Percentiles rank a stretch among this genome's conserved stretches.
These are phyloP conservation scores for Podotricha telesiphe DNA, from an alignment of 2,888 invertebrate genomes.

Conservation along the genomic window DNA sequence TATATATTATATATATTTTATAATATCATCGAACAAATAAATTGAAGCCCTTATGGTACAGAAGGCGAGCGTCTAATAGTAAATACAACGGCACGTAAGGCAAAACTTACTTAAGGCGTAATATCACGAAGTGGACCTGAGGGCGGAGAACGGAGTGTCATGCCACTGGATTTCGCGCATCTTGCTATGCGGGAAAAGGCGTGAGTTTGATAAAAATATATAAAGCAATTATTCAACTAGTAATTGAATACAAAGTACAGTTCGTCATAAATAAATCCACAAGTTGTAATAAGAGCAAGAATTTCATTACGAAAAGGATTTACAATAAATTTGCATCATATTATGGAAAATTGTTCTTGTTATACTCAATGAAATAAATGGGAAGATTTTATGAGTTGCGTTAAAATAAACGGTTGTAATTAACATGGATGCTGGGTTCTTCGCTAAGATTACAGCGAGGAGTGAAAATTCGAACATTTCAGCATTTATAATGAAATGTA, in stretches of 20 bases:
- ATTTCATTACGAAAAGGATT: neutral
- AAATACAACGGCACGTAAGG: too few species aligned
- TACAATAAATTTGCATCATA: slow-evolving; percentile 8
- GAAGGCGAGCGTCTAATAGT: too few species aligned
- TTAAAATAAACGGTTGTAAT: slow-evolving; percentile 28
- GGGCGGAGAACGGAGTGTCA: too few species aligned
- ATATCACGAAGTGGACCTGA: too few species aligned
- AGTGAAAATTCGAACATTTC: neutral
- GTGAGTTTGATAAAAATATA: too few species aligned
- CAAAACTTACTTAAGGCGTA: too few species aligned
- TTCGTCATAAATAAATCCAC: too few species aligned
- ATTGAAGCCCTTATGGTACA: too few species aligned
- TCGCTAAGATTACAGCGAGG: slow-evolving; percentile 8
- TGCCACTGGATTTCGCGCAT: too few species aligned
- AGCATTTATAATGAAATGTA: neutral
- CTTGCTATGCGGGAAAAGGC: too few species aligned
- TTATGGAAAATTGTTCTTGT: slow-evolving; percentile 3
- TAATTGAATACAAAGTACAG: neutral
- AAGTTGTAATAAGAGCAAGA: neutral
- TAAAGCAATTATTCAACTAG: neutral
- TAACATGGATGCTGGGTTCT: slow-evolving; percentile 19
- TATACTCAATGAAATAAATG: slow-evolving; percentile 8
- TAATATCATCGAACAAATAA: too few species aligned
- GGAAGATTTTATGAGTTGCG: slow-evolving; percentile 26
- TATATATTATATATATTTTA: too few species aligned